These are phyloP conservation scores for Arctia plantaginis DNA, from an alignment of 2,888 invertebrate genomes.

Conservation along the genomic window DNA sequence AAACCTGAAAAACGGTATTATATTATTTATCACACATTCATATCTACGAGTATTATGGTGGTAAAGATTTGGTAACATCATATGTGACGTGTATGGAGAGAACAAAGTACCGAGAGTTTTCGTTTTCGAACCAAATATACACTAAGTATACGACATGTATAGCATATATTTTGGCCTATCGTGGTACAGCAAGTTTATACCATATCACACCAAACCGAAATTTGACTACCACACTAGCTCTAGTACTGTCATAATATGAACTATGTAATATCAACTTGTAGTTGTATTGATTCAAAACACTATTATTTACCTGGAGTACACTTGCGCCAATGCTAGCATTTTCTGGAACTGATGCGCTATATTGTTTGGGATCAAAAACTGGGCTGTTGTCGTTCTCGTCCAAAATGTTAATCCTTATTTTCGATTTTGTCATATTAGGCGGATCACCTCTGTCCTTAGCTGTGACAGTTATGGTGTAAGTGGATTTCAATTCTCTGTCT, in stretches of 20 bases:
- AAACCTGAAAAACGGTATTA: constrained; percentile 86
- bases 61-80: not conserved
- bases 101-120: not conserved
- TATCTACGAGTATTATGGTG: not conserved
- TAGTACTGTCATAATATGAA: not conserved
- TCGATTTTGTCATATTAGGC: constrained; percentile 89
- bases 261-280: not conserved
- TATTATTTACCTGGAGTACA: constrained; percentile 90
- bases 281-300: not conserved
- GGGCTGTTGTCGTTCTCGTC: constrained; percentile 97
- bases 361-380: constrained; percentile 95
- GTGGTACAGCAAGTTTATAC: too few species aligned
- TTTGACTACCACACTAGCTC: not conserved
- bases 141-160: not conserved
- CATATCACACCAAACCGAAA: not conserved
- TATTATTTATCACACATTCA: not conserved
- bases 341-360: constrained; percentile 96
- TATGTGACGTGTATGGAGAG: not conserved
- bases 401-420: constrained; percentile 90
- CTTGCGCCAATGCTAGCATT: constrained; percentile 97
- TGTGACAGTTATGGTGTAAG: constrained; percentile 92
- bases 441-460: constrained; percentile 96
- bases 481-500: constrained; percentile 92
- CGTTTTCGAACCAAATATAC: not conserved
- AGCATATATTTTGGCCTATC: not conserved